phyloP scores from a whole-genome alignment of 2,797 vertebrate genomes.

The Agapornis canus region DNA sequence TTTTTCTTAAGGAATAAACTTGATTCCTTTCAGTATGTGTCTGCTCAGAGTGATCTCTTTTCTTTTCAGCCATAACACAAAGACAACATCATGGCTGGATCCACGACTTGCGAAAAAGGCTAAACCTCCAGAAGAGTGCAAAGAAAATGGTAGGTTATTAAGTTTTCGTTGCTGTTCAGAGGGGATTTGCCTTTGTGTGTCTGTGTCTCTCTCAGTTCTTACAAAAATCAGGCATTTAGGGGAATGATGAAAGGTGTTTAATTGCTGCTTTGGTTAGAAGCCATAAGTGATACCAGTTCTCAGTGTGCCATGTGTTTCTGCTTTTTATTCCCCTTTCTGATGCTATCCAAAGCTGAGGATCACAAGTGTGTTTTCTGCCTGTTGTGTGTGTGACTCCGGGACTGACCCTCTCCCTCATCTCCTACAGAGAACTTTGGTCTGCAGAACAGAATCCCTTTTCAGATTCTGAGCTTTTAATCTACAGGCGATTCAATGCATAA shows the following conservation, averaged over 20 bases:
- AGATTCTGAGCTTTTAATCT: conserved; percentile 70
- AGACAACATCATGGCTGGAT: conserved; percentile 99
- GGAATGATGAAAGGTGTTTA: conserved; percentile 58
- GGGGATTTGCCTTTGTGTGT: conserved; percentile 62
- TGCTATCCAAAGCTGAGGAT: conserved; percentile 69
- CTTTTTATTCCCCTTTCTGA: conserved; percentile 69
- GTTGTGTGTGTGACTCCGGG: conserved; percentile 73
- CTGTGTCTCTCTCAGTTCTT: conserved; percentile 54
- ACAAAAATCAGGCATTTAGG: conserved; percentile 51
- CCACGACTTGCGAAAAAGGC: conserved; percentile 98
- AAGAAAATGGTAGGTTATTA: conserved; percentile 95
- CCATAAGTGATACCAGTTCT: conserved; percentile 72
- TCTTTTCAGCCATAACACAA: conserved; percentile 98
- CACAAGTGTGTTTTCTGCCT: conserved; percentile 74
- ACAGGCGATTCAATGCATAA: conserved; percentile 61
- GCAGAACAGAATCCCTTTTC: conserved; percentile 66
- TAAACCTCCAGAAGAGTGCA: conserved; percentile 98
- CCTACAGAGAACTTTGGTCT: conserved; percentile 74
- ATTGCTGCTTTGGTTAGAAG: conserved; percentile 71
- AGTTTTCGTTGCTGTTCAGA: conserved; percentile 65
- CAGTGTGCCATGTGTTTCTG: conserved; percentile 74
- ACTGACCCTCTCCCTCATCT: conserved; percentile 68
- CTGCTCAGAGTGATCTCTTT: conserved; percentile 85
- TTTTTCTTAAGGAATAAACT: conserved; percentile 81
- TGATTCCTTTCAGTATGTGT: conserved; percentile 82